Evolutionary conservation across 2,797 vertebrate genomes (phyloP).

Genomic region (Loriculus beryllinus): DNA sequence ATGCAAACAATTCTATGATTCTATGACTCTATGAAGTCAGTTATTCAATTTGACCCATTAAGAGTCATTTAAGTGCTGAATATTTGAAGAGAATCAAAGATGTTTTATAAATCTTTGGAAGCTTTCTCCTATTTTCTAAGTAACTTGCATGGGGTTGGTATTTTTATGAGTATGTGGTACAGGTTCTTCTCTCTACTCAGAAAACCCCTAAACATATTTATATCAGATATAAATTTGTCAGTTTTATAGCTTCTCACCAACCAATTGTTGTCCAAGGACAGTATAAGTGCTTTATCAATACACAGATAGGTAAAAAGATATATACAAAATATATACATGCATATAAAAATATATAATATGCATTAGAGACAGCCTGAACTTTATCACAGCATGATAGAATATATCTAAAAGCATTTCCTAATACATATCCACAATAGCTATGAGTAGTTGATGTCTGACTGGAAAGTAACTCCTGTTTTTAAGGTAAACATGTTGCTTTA

Average conservation of each 20-base stretch:
- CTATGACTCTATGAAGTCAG: background rate
- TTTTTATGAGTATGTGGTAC: background rate
- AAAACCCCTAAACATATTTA: background rate
- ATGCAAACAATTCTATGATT: background rate
- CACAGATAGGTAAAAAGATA: background rate
- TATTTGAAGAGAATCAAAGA: background rate
- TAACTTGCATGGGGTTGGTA: background rate
- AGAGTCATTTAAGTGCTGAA: background rate
- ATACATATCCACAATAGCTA: slow-evolving; percentile 48
- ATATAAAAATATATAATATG: background rate
- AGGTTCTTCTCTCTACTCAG: background rate
- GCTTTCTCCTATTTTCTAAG: background rate
- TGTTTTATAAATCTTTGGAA: background rate
- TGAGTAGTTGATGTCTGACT: slow-evolving; percentile 64
- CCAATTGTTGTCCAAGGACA: background rate
- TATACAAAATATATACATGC: background rate
- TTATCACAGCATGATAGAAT: background rate
- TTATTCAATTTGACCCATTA: background rate
- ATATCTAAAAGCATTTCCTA: slow-evolving; percentile 27
- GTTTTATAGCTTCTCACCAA: background rate
- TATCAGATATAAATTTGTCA: background rate
- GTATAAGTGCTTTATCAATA: background rate
- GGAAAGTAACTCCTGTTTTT: slow-evolving; percentile 55
- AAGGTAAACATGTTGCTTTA: slow-evolving; percentile 13
- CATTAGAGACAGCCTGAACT: background rate